These are phyloP conservation scores for Quadriops clusia DNA, from an alignment of 2,888 invertebrate species.

Conservation along the genomic window DNA sequence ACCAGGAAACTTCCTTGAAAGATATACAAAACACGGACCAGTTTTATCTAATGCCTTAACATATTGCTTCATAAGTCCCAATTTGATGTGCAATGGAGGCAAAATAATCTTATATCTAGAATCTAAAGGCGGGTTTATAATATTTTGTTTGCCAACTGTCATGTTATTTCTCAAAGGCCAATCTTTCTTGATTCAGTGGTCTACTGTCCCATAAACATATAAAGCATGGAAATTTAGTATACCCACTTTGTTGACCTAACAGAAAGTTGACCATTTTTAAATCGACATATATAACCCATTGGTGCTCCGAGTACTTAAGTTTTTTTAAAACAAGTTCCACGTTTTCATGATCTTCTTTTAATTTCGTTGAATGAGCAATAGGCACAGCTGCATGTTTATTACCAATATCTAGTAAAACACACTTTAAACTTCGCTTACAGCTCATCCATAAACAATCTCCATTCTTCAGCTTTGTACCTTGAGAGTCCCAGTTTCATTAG, in stretches of 20 bases:
- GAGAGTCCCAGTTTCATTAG: conserved; percentile 13
- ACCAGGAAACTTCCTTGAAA: conserved; percentile 3
- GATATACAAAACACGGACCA: conserved; percentile 9
- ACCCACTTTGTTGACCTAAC: too few relatives aligned
- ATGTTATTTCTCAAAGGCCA: conserved; percentile 9
- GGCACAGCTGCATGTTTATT: conserved; percentile 7
- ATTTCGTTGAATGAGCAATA: conserved; percentile 7
- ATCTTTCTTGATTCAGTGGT: too few relatives aligned
- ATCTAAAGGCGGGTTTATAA: conserved; percentile 13
- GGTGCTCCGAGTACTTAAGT: too few relatives aligned
- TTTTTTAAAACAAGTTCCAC: conserved; percentile 10
- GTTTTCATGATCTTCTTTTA: conserved; percentile 14
- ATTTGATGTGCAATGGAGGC: conserved; percentile 18
- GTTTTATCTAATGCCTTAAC: conserved; percentile 10
- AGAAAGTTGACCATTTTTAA: too few relatives aligned
- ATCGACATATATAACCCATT: too few relatives aligned
- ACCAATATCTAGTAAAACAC: too few relatives aligned
- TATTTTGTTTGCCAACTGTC: conserved; percentile 12
- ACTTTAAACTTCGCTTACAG: conserved; percentile 15
- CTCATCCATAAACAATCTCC: conserved; percentile 19
- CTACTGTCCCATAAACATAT: too few relatives aligned
- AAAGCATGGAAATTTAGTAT: too few relatives aligned
- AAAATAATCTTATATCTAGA: conserved; percentile 12
- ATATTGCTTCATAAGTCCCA: conserved; percentile 17
- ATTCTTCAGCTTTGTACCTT: conserved; percentile 14